Percentiles rank a stretch among this genome's conserved stretches.
These are phyloP conservation scores for Falco cherrug DNA, from an alignment of 2,797 vertebrate genomes.

Conservation along the genomic window DNA sequence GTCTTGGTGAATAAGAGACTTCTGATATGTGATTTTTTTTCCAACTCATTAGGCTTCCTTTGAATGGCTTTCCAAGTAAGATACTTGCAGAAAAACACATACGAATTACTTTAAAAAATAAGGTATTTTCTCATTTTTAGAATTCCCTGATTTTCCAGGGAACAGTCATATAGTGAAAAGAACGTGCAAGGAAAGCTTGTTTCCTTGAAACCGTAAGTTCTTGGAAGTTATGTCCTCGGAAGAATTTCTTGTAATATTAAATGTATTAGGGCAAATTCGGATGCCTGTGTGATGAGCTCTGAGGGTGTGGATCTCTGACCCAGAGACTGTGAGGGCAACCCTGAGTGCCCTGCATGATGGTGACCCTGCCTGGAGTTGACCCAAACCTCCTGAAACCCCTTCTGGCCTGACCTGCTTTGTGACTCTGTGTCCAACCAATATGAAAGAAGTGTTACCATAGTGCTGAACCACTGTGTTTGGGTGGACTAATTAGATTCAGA, in stretches of 20 bases:
- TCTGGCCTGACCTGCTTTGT: rapidly evolving
- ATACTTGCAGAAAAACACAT: not conserved
- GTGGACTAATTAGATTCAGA: not conserved
- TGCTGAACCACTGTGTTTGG: not conserved
- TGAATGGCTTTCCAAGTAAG: not conserved
- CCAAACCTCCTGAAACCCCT: too few relatives aligned
- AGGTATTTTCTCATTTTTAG: not conserved
- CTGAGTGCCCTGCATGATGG: not conserved
- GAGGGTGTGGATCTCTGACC: not conserved
- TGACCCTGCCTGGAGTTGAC: not conserved
- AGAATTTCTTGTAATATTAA: not conserved
- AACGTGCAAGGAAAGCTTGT: not conserved
- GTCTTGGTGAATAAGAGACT: not conserved
- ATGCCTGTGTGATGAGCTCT: not conserved
- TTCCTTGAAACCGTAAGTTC: not conserved
- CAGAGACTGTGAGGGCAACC: not conserved
- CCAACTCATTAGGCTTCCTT: not conserved
- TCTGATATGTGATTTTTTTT: rapidly evolving
- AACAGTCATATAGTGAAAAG: not conserved
- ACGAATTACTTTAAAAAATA: not conserved
- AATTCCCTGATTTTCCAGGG: not conserved
- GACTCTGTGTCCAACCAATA: not conserved
- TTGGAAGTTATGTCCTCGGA: not conserved
- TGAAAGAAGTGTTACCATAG: not conserved
- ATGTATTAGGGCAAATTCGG: not conserved